Evolutionary conservation across 2,113 vertebrate genomes (phyloP).

Genomic region (Brachirus orientalis): DNA sequence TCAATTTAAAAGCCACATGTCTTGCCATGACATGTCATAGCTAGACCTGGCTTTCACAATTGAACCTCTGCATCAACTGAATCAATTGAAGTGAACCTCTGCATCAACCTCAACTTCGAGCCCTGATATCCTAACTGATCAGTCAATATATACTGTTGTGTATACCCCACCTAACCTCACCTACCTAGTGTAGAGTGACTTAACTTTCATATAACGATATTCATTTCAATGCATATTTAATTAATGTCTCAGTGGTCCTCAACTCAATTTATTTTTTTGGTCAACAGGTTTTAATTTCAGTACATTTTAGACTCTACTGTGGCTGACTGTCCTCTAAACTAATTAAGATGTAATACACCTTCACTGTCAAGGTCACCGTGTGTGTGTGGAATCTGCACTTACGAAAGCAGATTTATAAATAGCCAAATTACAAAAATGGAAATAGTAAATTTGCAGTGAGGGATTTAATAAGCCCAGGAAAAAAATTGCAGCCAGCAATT

Average conservation of each 20-base stretch:
- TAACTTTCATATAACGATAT: background rate
- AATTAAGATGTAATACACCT: slow-evolving; percentile 57
- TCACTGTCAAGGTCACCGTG: slow-evolving; percentile 53
- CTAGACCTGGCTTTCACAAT: no score
- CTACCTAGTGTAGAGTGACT: no score
- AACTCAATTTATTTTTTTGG: background rate
- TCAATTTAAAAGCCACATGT: no score
- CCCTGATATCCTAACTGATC: no score
- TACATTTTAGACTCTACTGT: slow-evolving; percentile 20
- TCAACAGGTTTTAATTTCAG: slow-evolving; percentile 32
- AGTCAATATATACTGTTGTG: no score
- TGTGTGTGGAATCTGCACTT: slow-evolving; percentile 25
- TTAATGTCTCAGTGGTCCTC: background rate
- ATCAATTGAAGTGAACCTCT: no score
- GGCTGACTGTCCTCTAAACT: slow-evolving; percentile 47
- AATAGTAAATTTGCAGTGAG: slow-evolving; percentile 55
- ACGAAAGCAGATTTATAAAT: slow-evolving; percentile 55
- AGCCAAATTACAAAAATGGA: slow-evolving; percentile 60
- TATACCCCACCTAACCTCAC: no score
- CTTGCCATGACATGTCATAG: no score
- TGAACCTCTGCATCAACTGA: no score
- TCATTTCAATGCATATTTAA: no score
- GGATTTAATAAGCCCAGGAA: slow-evolving; percentile 60
- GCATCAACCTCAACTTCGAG: no score
- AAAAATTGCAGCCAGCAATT: slow-evolving; percentile 64